Percentiles rank a stretch among this genome's conserved stretches.
phyloP scores from a whole-genome alignment of 1,140 invertebrate genomes.

The Hermetia illucens region DNA sequence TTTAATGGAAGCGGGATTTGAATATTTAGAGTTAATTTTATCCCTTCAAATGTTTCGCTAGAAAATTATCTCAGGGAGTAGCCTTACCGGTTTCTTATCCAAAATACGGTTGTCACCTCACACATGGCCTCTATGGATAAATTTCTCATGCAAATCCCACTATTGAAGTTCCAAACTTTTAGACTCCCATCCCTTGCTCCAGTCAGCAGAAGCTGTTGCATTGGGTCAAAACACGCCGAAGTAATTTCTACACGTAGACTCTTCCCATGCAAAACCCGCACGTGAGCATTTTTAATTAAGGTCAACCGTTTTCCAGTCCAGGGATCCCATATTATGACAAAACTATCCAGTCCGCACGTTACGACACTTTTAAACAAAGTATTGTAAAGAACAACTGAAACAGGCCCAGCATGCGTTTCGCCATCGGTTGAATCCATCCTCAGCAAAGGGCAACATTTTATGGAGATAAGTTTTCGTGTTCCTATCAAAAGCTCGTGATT shows the following conservation, averaged over 20 bases:
- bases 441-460: slow-evolving; percentile 43
- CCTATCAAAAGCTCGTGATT: slow-evolving; percentile 48
- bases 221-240: slow-evolving; percentile 55
- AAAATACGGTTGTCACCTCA: slow-evolving; percentile 42
- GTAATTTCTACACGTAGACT: slow-evolving; percentile 54
- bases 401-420: slow-evolving; percentile 44
- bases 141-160: slow-evolving; percentile 46
- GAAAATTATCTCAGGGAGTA: too few species aligned
- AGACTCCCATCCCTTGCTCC: slow-evolving; percentile 51
- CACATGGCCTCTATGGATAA: slow-evolving; percentile 44
- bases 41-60: too few species aligned
- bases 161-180: slow-evolving; percentile 69
- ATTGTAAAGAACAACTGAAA: slow-evolving; percentile 52
- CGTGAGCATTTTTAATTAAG: slow-evolving; percentile 49
- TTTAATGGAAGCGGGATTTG: too few species aligned
- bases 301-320: slow-evolving; percentile 42
- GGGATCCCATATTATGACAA: slow-evolving; percentile 59
- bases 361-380: slow-evolving; percentile 49
- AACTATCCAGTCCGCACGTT: slow-evolving; percentile 51
- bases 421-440: slow-evolving; percentile 49
- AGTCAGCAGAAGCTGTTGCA: slow-evolving; percentile 50
- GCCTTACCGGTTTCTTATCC: slow-evolving; percentile 38
- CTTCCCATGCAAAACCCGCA: slow-evolving; percentile 40
- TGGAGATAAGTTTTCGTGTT: slow-evolving; percentile 39
- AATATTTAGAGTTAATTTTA: too few species aligned